These are phyloP conservation scores for Automeris io DNA, from an alignment of 2,888 invertebrate species.

Conservation along the genomic window DNA sequence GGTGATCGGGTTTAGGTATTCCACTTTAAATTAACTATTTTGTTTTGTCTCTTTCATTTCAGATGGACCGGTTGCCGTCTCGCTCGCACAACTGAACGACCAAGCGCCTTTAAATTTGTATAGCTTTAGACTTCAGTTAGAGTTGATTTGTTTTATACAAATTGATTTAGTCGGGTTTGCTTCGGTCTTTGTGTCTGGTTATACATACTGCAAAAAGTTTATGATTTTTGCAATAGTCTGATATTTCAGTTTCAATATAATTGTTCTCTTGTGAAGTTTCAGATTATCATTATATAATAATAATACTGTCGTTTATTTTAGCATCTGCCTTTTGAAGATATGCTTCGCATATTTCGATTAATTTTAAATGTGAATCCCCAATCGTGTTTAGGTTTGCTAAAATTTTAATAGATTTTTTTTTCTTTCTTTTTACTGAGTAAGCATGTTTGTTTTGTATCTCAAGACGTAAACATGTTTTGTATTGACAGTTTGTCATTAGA, in stretches of 20 bases:
- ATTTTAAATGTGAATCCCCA: no score
- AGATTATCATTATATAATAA: no score
- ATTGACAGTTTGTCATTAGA: not conserved
- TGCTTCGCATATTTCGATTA: no score
- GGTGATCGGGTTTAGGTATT: constrained; percentile 52
- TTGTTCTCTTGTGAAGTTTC: no score
- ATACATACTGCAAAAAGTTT: not conserved
- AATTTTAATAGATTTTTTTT: not conserved
- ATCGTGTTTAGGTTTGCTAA: not conserved
- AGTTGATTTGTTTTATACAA: constrained; percentile 1
- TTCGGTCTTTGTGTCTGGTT: not conserved
- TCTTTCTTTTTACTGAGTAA: not conserved
- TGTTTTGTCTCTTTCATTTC: constrained; percentile 69
- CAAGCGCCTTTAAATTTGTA: constrained; percentile 3
- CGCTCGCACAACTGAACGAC: constrained; percentile 25
- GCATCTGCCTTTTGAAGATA: no score
- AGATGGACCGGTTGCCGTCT: constrained; percentile 50
- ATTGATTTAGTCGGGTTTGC: not conserved
- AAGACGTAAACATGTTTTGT: not conserved
- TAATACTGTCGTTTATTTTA: no score
- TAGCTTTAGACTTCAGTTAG: not conserved
- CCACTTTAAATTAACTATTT: constrained; percentile 44
- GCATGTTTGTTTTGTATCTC: no score
- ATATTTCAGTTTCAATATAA: not conserved
- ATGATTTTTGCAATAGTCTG: not conserved